phyloP scores from a whole-genome alignment of 2,888 invertebrate species.

The Epistrophe eligans region DNA sequence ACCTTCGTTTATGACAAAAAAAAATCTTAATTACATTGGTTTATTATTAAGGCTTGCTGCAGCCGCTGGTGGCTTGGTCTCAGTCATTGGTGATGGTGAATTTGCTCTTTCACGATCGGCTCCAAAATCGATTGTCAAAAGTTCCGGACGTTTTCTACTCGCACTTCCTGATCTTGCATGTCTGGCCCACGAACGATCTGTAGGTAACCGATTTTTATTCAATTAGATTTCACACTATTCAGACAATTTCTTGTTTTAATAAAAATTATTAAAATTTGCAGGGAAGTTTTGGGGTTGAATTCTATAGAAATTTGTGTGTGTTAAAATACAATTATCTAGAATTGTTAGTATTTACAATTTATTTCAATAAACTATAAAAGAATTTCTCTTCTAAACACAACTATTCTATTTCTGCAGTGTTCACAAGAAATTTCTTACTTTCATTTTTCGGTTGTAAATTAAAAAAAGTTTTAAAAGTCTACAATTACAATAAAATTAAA shows the following conservation, averaged over 20 bases:
- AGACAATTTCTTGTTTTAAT: background rate
- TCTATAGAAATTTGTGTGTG: background rate
- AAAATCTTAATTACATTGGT: slow-evolving; percentile 84
- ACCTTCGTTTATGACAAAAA: background rate
- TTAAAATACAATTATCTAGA: background rate
- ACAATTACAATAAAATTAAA: slow-evolving; percentile 19
- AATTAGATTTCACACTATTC: background rate
- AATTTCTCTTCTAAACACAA: slow-evolving; percentile 21
- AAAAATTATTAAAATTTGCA: background rate
- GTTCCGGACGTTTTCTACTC: slow-evolving; percentile 90
- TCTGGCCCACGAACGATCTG: slow-evolving; percentile 95
- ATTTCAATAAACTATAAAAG: background rate
- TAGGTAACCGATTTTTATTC: background rate
- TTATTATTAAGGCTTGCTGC: slow-evolving; percentile 84
- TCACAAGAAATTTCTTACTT: slow-evolving; percentile 43
- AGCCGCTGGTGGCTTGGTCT: slow-evolving; percentile 78
- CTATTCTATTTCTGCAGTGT: slow-evolving; percentile 33
- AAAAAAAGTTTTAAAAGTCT: slow-evolving; percentile 25
- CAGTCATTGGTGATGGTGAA: slow-evolving; percentile 87
- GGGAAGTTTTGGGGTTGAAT: background rate
- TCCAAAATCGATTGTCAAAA: slow-evolving; percentile 89
- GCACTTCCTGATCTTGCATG: slow-evolving; percentile 89
- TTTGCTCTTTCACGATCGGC: slow-evolving; percentile 89
- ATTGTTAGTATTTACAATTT: background rate
- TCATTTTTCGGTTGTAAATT: background rate